Percentiles rank a stretch among this genome's conserved stretches.
These are phyloP conservation scores for Lagopus muta DNA, from an alignment of 2,113 vertebrate species.

Conservation along the genomic window DNA sequence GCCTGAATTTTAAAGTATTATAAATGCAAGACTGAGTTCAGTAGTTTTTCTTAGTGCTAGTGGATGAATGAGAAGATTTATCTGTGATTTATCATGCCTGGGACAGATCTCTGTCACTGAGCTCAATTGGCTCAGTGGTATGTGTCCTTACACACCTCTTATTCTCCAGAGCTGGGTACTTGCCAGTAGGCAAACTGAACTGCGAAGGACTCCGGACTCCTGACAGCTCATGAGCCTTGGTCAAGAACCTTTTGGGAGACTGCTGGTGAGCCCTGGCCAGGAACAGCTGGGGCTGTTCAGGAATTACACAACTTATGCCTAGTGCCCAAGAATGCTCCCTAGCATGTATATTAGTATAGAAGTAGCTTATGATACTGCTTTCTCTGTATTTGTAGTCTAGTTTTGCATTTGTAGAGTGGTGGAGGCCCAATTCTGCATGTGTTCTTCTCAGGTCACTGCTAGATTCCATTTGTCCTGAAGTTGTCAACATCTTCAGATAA, in stretches of 20 bases:
- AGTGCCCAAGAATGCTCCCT: neutral
- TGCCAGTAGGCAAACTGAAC: neutral
- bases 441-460: neutral
- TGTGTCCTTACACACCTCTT: neutral
- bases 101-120: neutral
- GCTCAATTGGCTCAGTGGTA: neutral
- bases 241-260: neutral
- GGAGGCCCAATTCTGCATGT: neutral
- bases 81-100: neutral
- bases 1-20: neutral
- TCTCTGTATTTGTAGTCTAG: neutral
- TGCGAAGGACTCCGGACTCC: neutral
- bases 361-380: neutral
- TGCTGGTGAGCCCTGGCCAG: neutral
- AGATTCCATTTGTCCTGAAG: neutral
- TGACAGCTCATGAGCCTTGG: neutral
- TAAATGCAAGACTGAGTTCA: neutral
- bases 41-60: neutral
- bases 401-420: neutral
- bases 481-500: neutral
- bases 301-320: accelerated
- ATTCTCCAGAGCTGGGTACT: neutral
- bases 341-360: neutral
- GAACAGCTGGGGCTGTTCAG: accelerated
- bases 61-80: neutral